These are phyloP conservation scores for Plotosus lineatus DNA, from an alignment of 2,113 vertebrate species.

Conservation along the genomic window DNA sequence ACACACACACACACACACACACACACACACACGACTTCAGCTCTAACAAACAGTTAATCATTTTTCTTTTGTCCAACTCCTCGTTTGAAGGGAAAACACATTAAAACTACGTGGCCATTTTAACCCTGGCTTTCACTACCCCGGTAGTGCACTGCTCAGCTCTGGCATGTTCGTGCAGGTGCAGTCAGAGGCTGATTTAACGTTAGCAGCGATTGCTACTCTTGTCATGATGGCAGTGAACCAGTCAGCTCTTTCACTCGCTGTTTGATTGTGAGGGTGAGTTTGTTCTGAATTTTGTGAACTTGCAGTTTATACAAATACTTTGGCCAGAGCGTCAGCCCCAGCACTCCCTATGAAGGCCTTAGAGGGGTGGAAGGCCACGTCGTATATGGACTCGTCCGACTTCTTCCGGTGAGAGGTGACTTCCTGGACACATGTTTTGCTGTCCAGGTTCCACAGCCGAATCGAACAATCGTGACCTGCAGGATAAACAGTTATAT, in stretches of 20 bases:
- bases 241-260: conserved; percentile 65
- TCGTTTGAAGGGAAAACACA: conserved; percentile 49
- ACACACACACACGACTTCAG: conserved; percentile 76
- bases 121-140: conserved; percentile 55
- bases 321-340: conserved; percentile 97
- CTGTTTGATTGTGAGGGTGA: conserved; percentile 17
- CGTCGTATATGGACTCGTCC: conserved; percentile 98
- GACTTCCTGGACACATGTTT: conserved; percentile 98
- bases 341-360: conserved; percentile 98
- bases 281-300: conserved; percentile 50
- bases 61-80: conserved; percentile 62
- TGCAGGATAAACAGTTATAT: conserved; percentile 54
- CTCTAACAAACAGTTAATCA: conserved; percentile 81
- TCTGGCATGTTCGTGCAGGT: conserved; percentile 25
- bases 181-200: conserved; percentile 69
- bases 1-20: conserved; percentile 68
- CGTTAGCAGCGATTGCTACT: conserved; percentile 74
- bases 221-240: conserved; percentile 67
- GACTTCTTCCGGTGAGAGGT: conserved; percentile 98
- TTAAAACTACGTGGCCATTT: conserved; percentile 62
- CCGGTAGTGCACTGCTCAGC: conserved; percentile 29
- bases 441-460: conserved; percentile 98
- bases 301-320: conserved; percentile 85
- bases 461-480: conserved; percentile 99
- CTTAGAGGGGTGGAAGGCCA: conserved; percentile 99